A percentile compares a stretch with the other conserved stretches of the same genome.
Conservation (phyloP, 2,888 invertebrate species). For the Heteropelma amictum region DNA sequence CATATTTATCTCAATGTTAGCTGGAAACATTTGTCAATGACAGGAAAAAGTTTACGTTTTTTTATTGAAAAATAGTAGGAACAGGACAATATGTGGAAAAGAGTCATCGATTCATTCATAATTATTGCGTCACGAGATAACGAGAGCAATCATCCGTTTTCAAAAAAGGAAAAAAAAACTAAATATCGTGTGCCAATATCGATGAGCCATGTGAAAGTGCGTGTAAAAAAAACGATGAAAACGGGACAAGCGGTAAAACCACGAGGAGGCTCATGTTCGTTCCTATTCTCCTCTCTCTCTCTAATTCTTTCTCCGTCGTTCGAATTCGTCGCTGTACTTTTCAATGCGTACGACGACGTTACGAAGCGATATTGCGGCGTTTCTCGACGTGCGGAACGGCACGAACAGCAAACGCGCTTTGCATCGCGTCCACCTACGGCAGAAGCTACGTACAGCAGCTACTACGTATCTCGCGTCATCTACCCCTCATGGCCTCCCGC, state of each 20-base stretch:
- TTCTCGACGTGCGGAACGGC: slow-evolving; percentile 14
- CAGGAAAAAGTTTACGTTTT: background rate
- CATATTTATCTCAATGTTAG: background rate
- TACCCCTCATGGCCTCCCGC: background rate
- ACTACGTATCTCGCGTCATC: slow-evolving; percentile 6
- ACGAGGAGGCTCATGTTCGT: slow-evolving; percentile 3
- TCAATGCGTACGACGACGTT: slow-evolving; percentile 18
- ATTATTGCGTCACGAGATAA: background rate
- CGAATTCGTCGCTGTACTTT: slow-evolving; percentile 4
- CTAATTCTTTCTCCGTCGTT: slow-evolving; percentile 19
- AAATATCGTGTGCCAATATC: background rate
- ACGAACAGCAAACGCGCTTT: slow-evolving; percentile 14
- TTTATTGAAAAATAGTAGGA: background rate
- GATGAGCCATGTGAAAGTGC: slow-evolving; percentile 27
- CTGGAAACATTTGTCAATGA: background rate
- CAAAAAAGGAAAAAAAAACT: background rate
- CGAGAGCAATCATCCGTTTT: background rate
- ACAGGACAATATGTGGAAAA: background rate
- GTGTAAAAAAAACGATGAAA: slow-evolving; percentile 26
- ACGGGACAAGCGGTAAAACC: slow-evolving; percentile 3
- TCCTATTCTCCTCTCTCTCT: background rate
- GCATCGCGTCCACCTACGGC: slow-evolving; percentile 18
- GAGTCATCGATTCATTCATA: background rate
- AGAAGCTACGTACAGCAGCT: too few species aligned
- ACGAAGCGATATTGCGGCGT: slow-evolving; percentile 16